Evolutionary conservation across 2,797 vertebrate genomes (phyloP), one percentile per base, ranked within the genome.

Genomic region (Choloepus didactylus): DNA sequence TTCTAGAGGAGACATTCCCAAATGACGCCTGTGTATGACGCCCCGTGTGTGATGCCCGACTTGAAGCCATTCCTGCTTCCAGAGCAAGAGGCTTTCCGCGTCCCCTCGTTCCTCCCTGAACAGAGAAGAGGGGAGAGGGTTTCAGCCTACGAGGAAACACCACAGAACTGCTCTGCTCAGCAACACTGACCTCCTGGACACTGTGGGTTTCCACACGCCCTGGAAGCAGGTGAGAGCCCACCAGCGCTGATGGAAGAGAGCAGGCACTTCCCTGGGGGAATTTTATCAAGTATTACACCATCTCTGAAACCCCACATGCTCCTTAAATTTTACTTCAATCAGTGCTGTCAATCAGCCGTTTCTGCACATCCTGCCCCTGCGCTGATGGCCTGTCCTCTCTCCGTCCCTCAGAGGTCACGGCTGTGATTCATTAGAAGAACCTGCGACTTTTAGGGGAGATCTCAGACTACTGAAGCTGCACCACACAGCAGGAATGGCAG

Each of bases 371-470:
- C 2, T 62, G 18, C 75, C 49, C 41, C 35, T 35, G 83, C 18
- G 54, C 92, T 70, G 44, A 83, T 88, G 51, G 67, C 29, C 69
- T 6, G 76, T 7, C 3, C 23, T 35, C 56, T 66, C 31, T 80
- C n/a, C 72, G 14, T 90, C 64, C 54, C 64, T 83, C 69, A 88
- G 19, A 75, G 18, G 73, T 87, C 82, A 92, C 10, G 75, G 79
- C 56, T n/a, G 73, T 41, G 77, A 88, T 67, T 96, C 82, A 89
- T 92, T 94, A 92, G 90, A 84, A 96, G 56, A 12, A 94, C 19
- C 83, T 93, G 23, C 27, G 69, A 51, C 1, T 89, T 18, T 62
- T 90, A 87, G 18, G 62, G n/a, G 72, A 62, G 75, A 49, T 64
- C n/a, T 86, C 93, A 96, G 70, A 16, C 21, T 66, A 95, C 5